Percentiles rank a stretch among this genome's conserved stretches.
phyloP scores from a whole-genome alignment of 2,113 vertebrate genomes.

The cat (Felis catus) region F.catus_Fca126_mat1.0 CM031412.1:13539001-13539500 shows the following conservation, averaged over 20 bases:
- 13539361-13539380: not conserved
- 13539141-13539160: not conserved
- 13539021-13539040: not conserved
- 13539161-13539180: not conserved
- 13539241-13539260: not conserved
- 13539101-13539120: not conserved
- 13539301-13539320: not conserved
- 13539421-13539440: not conserved
- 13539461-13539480: not conserved
- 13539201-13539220: not conserved
- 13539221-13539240: not conserved
- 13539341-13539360: not conserved
- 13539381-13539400: not conserved
- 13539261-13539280: not conserved
- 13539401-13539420: not conserved
- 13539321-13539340: not conserved
- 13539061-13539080: not conserved
- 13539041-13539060: not conserved
- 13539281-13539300: not conserved
- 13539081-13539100: not conserved
- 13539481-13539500: not conserved
- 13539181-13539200: not conserved
- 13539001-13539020: not conserved
- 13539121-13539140: not conserved
- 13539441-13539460: too few species aligned